Conservation (phyloP, 1,140 invertebrate genomes). For the Drosophila trapezifrons region DNA sequence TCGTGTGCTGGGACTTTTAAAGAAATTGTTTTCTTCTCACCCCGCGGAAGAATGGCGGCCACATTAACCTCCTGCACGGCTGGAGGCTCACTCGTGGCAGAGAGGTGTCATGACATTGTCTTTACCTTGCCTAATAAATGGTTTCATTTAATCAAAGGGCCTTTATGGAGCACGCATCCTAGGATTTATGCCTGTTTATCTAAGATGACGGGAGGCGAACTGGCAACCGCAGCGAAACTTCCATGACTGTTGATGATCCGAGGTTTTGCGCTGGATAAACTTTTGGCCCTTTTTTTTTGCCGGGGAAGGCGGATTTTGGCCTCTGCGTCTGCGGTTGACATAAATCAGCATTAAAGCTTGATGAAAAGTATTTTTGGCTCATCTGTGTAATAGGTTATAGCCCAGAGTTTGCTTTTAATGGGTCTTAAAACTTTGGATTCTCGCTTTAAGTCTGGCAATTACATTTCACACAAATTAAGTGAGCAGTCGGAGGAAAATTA, state of each 20-base stretch:
- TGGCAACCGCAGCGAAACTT: slow-evolving; percentile 44
- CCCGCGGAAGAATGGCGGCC: slow-evolving; percentile 2
- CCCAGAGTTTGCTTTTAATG: slow-evolving; percentile 18
- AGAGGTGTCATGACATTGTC: slow-evolving; percentile 71
- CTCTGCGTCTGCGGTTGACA: slow-evolving; percentile 64
- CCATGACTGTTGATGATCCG: slow-evolving; percentile 49
- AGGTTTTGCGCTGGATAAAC: slow-evolving; percentile 59
- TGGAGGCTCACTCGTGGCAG: slow-evolving; percentile 2
- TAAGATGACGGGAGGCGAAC: slow-evolving; percentile 44
- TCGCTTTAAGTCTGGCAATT: slow-evolving; percentile 13
- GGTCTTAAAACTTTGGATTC: slow-evolving; percentile 17
- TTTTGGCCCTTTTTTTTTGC: slow-evolving; percentile 62
- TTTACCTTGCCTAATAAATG: slow-evolving; percentile 77
- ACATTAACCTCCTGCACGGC: slow-evolving; percentile 28
- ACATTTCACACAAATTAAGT: slow-evolving; percentile 14
- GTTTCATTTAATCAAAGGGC: slow-evolving; percentile 79
- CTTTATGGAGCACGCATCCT: slow-evolving; percentile 67
- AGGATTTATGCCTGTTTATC: slow-evolving; percentile 67
- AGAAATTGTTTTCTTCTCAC: slow-evolving; percentile 70
- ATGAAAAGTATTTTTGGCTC: slow-evolving; percentile 64
- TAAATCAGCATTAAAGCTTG: slow-evolving; percentile 75
- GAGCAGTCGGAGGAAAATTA: not conserved
- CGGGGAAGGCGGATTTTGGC: not conserved
- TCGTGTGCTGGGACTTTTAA: slow-evolving; percentile 63
- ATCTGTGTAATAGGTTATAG: slow-evolving; percentile 35